Evolutionary conservation across 2,797 vertebrate genomes (phyloP), one percentile per base, ranked within the genome.

Genomic region (Gouania willdenowi): DNA sequence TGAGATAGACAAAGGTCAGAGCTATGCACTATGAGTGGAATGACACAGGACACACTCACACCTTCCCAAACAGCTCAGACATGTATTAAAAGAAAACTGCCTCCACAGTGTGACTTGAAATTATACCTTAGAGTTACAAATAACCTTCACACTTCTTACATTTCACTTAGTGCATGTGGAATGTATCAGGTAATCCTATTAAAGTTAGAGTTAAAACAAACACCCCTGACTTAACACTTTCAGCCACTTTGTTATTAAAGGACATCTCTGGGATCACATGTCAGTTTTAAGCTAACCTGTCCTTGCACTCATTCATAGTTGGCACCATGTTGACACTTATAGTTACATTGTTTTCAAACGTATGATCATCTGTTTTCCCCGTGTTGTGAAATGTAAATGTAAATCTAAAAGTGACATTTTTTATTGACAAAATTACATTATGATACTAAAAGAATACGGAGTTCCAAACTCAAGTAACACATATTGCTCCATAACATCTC

Each of bases 161-260:
- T 46, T 57, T 48, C 14, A 39, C 19, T 27, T 8, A 12, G 13
- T 16, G 20, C 4, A 28, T 47, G 14, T 27, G 29, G 36, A 57
- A 63, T 52, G 33, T 12, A 7, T 37, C 40, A 58, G 31, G 19
- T 70, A 47, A 75, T 75, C 56, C 34, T 9, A 29, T 64, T 70
- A 44, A 62, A 48, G 41, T 26, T 54, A 41, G 35, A 47, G 50
- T 24, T 55, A 46, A 74, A 71, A 62, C 42, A 43, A 66, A 66
- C 56, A 56, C 52, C 61, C 8, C 5, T 30, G 55, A 41, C 44
- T 76, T 74, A 81, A 41, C 66, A 33, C 45, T 22, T 23, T 26
- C 2, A 57, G 29, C 34, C 58, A 32, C 8, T 6, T 31, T 34
- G 32, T 63, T 66, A 67, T 22, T 34, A 46, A 32, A 9, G 8